Evolutionary conservation across 2,888 invertebrate species (phyloP), one percentile per base, ranked within the genome.

Genomic region (Tortrix viridana): DNA sequence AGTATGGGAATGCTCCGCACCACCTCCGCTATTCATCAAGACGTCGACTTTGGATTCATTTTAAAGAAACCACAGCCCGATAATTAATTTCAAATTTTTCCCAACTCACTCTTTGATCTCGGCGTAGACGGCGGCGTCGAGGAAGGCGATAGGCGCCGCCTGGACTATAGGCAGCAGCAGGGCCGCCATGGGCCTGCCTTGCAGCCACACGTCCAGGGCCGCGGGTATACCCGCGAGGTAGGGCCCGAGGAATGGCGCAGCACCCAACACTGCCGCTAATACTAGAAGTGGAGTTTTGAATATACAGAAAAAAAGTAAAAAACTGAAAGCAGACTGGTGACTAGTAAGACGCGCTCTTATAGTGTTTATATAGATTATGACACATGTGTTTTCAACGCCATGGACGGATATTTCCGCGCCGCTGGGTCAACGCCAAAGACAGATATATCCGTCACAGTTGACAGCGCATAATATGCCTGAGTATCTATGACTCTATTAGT

Each of bases 171-270:
- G 95, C 72, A 99, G 94, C 7, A 96, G 81, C 2, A 98, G 81
- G 1, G 99, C 98, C 19, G 95, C 94, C 75, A 96, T 91, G 67
- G 96, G 95, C 65, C 97, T 94, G 72, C 96, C 97, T 79, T 98
- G 97, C 2, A 99, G 93, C 98, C 98, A 99, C 3, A 99, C 94
- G 88, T 99, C 99, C 60, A 99, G 83, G 23, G 98, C 96, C 0
- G 98, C 99, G 5, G 99, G 99, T 48, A 99, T 86, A 5, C 97
- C 97, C 12, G 99, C 99, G 94, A 98, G 95, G 84, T 99, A 99
- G 1, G 98, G 98, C 7, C 98, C 98, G 64, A 99, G 93, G 86
- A 99, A 97, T 1, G 99, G 99, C 4, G 99, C 96, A 1, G 98
- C 99, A 1, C 98, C 99, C 76, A 99, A 93, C 59, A 99, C 93